A percentile compares a stretch with the other conserved stretches of the same genome.
phyloP scores from a whole-genome alignment of 2,113 vertebrate genomes.

The Callospermophilus lateralis region DNA sequence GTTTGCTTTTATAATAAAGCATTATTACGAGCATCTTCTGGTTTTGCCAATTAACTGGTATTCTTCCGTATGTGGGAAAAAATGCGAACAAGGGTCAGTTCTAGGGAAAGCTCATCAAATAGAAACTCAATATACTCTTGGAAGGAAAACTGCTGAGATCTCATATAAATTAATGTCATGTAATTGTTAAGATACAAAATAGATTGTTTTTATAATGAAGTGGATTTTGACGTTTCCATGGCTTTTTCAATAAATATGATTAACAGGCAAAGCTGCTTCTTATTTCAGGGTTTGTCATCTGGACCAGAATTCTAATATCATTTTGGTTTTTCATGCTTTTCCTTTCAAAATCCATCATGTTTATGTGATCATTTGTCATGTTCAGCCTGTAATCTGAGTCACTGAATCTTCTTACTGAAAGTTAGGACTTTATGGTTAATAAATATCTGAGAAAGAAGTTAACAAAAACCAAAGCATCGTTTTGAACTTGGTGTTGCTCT shows the following conservation, averaged over 20 bases:
- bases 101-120: slow-evolving; percentile 24
- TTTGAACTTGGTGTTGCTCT: not conserved
- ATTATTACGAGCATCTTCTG: not conserved
- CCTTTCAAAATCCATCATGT: slow-evolving; percentile 32
- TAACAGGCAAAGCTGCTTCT: slow-evolving; percentile 3
- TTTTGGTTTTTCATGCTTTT: slow-evolving; percentile 57
- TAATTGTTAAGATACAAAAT: not conserved
- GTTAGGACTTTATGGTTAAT: not conserved
- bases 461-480: not conserved
- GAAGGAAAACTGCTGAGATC: not conserved
- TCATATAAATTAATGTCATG: not conserved
- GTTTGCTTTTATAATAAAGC: slow-evolving; percentile 38
- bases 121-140: not conserved
- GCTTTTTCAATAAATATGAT: slow-evolving; percentile 37
- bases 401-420: not conserved
- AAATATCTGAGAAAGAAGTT: slow-evolving; percentile 22
- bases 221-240: not conserved
- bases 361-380: slow-evolving; percentile 57
- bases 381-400: slow-evolving; percentile 7
- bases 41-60: not conserved
- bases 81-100: not conserved
- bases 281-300: slow-evolving; percentile 13
- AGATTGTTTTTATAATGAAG: not conserved
- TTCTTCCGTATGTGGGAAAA: not conserved
- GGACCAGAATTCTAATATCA: not conserved